Evolutionary conservation across 2,888 invertebrate species (phyloP).

Genomic region (Girardia tigrina): DNA sequence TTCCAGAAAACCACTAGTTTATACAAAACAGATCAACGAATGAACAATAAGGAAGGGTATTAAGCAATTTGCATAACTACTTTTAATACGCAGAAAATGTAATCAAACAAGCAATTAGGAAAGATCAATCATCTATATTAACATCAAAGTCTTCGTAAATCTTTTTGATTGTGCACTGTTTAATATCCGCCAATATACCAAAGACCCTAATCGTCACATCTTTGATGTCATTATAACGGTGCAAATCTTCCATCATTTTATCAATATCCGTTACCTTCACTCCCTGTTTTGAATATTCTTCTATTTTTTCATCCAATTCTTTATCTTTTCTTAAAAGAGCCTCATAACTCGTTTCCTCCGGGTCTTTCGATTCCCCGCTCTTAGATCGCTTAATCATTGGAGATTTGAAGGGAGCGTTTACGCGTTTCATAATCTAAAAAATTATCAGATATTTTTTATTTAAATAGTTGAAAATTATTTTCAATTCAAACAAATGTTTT

Average conservation of each 20-base stretch:
- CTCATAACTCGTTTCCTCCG: not conserved
- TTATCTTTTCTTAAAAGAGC: not conserved
- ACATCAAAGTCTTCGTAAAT: not conserved
- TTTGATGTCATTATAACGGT: not conserved
- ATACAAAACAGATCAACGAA: no score
- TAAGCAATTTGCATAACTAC: no score
- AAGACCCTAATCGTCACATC: not conserved
- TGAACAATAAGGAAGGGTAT: no score
- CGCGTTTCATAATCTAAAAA: not conserved
- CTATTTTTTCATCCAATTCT: not conserved
- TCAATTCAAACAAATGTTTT: no score
- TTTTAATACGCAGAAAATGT: no score
- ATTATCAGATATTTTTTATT: no score
- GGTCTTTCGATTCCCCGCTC: not conserved
- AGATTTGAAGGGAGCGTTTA: not conserved
- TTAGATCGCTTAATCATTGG: not conserved
- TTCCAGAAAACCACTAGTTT: no score
- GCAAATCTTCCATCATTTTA: not conserved
- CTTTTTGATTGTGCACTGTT: not conserved
- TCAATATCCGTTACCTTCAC: not conserved
- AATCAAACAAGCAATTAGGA: no score
- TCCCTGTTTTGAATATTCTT: not conserved
- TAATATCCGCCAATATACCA: not conserved
- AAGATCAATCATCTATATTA: not conserved
- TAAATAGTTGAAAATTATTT: no score